Percentiles rank a stretch among this genome's conserved stretches.
phyloP scores from a whole-genome alignment of 2,797 vertebrate species.

The Phylloscopus collybita region DNA sequence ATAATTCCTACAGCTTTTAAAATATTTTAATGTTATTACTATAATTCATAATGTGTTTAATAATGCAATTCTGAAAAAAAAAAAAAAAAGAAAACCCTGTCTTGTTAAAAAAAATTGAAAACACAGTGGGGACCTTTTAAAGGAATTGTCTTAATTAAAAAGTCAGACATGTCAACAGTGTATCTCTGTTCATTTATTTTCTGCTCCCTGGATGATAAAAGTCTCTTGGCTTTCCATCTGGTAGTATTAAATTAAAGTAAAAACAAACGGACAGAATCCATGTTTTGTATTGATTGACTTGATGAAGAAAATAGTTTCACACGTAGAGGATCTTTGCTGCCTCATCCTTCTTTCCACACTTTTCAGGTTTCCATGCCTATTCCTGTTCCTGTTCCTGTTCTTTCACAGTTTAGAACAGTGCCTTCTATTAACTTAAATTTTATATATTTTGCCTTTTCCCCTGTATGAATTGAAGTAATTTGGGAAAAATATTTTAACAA shows the following conservation, averaged over 20 bases:
- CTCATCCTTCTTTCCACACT: background rate
- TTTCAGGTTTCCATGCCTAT: background rate
- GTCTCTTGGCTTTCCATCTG: background rate
- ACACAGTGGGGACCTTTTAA: background rate
- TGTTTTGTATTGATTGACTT: background rate
- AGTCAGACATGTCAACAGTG: background rate
- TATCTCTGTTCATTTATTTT: conserved; percentile 29
- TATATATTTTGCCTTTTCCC: background rate
- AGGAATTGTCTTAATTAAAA: conserved; percentile 53
- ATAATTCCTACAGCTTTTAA: background rate
- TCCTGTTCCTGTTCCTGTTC: background rate
- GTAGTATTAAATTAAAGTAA: background rate
- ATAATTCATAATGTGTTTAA: conserved; percentile 36
- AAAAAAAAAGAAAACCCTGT: background rate
- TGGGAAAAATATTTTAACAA: background rate
- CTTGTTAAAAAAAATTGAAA: conserved; percentile 49
- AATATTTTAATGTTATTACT: conserved; percentile 24
- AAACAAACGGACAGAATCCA: background rate
- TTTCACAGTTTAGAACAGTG: background rate
- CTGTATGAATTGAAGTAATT: background rate
- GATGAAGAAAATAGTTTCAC: background rate
- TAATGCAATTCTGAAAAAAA: conserved; percentile 37
- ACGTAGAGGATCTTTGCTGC: background rate
- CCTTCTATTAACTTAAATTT: background rate
- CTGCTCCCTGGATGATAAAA: background rate